Evolutionary conservation across 2,888 invertebrate genomes (phyloP), one percentile per base, ranked within the genome.

Genomic region (Pristionchus arcanus): DNA sequence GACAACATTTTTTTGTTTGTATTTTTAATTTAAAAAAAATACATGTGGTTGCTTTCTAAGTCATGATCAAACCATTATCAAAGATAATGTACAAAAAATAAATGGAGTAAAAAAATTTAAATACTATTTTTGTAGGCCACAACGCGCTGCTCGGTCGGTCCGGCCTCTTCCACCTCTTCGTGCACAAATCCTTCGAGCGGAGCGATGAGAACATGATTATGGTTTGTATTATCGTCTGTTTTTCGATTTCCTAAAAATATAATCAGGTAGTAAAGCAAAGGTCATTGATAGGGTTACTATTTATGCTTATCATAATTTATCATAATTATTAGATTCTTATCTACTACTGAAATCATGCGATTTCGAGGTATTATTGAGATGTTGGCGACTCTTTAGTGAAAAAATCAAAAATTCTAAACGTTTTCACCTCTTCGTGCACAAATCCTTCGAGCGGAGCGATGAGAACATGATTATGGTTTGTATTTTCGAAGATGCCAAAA

Each of bases 351-450:
- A n/a, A n/a, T n/a, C n/a, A n/a, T n/a, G n/a, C n/a, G n/a, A n/a
- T n/a, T n/a, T n/a, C n/a, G n/a, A n/a, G n/a, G n/a, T n/a, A n/a
- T n/a, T n/a, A n/a, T n/a, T n/a, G n/a, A n/a, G n/a, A n/a, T n/a
- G n/a, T n/a, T n/a, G n/a, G n/a, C n/a, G n/a, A n/a, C n/a, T n/a
- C n/a, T n/a, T n/a, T n/a, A n/a, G n/a, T n/a, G n/a, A n/a, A n/a
- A n/a, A n/a, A n/a, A n/a, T n/a, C n/a, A n/a, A n/a, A n/a, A n/a
- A n/a, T n/a, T n/a, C n/a, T n/a, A n/a, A n/a, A n/a, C n/a, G n/a
- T n/a, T 90, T 93, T 63, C 90, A 91, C 66, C 89, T 93, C 37
- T 93, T 93, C 89, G 92, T 93, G 11, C 93, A 93, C 89, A 91
- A 91, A 49, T 91, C 91, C 37, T 92, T 93, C 89, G 91, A 91